Evolutionary conservation across 2,888 invertebrate species (phyloP).

Genomic region (Sipunculus nudus): DNA sequence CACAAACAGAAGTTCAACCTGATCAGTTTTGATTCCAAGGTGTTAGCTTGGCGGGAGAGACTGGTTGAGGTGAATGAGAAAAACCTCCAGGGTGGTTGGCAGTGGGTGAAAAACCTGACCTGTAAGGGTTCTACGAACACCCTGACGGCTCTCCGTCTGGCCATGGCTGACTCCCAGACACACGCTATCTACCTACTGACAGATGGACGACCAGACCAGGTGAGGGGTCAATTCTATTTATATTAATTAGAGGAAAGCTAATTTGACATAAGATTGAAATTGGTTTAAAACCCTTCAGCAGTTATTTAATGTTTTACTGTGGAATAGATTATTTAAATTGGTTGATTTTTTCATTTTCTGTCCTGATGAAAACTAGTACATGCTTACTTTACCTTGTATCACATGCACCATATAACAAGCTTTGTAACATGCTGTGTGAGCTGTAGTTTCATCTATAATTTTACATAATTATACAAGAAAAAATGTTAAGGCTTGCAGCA

Average conservation of each 20-base stretch:
- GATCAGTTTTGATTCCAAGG: constrained; percentile 60
- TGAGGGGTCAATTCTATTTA: constrained; percentile 22
- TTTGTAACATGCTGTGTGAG: too few relatives aligned
- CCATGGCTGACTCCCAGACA: constrained; percentile 60
- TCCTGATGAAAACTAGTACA: not conserved
- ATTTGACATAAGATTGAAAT: not conserved
- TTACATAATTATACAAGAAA: too few relatives aligned
- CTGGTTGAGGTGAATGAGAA: constrained; percentile 63
- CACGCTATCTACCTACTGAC: constrained; percentile 66
- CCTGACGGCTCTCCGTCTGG: constrained; percentile 61
- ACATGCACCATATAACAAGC: too few relatives aligned
- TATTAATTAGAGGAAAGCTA: too few relatives aligned
- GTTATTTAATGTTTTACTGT: not conserved
- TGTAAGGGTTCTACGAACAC: constrained; percentile 66
- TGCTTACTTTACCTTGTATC: too few relatives aligned
- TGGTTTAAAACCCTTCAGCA: not conserved
- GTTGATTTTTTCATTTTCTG: not conserved
- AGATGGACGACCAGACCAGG: constrained; percentile 67
- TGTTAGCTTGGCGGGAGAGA: constrained; percentile 60
- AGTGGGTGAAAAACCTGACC: constrained; percentile 48
- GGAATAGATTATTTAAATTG: not conserved
- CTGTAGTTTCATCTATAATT: too few relatives aligned
- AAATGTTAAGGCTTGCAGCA: too few relatives aligned
- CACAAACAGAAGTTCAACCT: constrained; percentile 66
- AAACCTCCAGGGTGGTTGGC: constrained; percentile 59